Percentiles rank a stretch among this genome's conserved stretches.
These are phyloP conservation scores for Orthonyx spaldingii DNA, from an alignment of 2,113 vertebrate species.

Conservation along the genomic window DNA sequence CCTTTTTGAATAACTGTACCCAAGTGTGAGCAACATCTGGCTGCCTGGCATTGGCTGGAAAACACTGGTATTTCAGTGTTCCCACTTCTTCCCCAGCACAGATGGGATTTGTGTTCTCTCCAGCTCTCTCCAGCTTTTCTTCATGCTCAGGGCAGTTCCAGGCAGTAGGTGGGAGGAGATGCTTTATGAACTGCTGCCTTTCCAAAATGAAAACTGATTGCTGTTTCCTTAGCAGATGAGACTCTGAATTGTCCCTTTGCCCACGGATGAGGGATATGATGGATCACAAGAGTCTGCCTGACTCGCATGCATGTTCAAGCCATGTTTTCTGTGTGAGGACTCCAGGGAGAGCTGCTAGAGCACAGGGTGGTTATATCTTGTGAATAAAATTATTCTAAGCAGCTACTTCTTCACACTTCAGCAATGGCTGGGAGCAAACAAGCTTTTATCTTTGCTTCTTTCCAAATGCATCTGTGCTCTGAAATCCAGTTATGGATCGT, in stretches of 20 bases:
- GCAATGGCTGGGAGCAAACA: constrained; percentile 80
- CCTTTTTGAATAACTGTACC: not conserved
- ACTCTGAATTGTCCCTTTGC: not conserved
- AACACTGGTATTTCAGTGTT: not conserved
- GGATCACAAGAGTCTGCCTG: constrained; percentile 1
- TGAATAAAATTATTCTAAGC: not conserved
- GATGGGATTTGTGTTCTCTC: not conserved
- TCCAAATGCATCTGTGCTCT: constrained; percentile 77
- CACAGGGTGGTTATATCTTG: not conserved
- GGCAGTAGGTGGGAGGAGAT: not conserved
- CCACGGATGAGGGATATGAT: not conserved
- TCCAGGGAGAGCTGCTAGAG: constrained; percentile 28
- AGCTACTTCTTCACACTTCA: constrained; percentile 70
- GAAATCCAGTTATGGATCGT: constrained; percentile 76
- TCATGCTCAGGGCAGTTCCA: not conserved
- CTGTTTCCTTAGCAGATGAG: not conserved
- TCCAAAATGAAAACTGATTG: not conserved
- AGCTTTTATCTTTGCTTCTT: constrained; percentile 71
- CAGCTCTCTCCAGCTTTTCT: not conserved
- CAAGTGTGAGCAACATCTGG: not conserved
- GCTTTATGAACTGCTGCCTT: not conserved
- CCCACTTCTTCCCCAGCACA: not conserved
- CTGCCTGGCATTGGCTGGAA: not conserved
- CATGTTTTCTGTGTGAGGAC: not conserved
- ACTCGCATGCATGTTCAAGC: constrained; percentile 32